Base-by-base conservation (phyloP, 2,797 vertebrate genomes). In the Mareca penelope region DNA sequence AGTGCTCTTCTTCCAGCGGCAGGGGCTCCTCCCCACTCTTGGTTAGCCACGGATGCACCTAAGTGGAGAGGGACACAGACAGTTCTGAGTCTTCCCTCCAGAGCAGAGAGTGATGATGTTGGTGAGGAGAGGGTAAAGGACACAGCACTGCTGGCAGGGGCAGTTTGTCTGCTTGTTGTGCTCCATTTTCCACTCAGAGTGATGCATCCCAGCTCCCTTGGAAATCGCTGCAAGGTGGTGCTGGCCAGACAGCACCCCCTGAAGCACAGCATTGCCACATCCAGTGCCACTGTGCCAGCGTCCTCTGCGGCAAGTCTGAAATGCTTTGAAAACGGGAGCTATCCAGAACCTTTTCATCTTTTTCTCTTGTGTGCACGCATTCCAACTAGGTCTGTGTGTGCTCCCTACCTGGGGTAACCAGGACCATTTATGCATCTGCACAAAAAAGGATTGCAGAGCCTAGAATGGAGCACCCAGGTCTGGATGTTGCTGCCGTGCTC, bases 1-100 rank as follows among this genome's bases (percentile, higher is more conserved):
- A 99, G 92, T 99, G 99, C 70, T 99, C 99, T 57, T 99, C 99
- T 97, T 99, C 99, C 31, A 99, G 97, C 1, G 99, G 99, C 85
- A 99, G 94, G 1, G 98, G 98, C 76, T 99, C 98, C 7, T 96
- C 80, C 2, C 98, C 98, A 2, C 97, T 97, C 93, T 91, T 97
- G 46, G 99, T 99, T 88, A 99, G 98, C 99, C 99, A 99, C 0
- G 97, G 98, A 89, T 99, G 98, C 95, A 98, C 63, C 99, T 99
- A 56, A 1, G 17, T 65, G 56, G 61, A 33, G 39, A 67, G 26
- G 70, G 53, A 59, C 60, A 71, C 39, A 72, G 69, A 69, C 39
- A 73, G 69, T 76, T 77, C 56, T 15, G 48, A n/a, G 26, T n/a
- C 31, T 73, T 33, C 56, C 56, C 39, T 13, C 57, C 15, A 2